phyloP scores from a whole-genome alignment of 1,140 invertebrate genomes.

The Ladona fulva region DNA sequence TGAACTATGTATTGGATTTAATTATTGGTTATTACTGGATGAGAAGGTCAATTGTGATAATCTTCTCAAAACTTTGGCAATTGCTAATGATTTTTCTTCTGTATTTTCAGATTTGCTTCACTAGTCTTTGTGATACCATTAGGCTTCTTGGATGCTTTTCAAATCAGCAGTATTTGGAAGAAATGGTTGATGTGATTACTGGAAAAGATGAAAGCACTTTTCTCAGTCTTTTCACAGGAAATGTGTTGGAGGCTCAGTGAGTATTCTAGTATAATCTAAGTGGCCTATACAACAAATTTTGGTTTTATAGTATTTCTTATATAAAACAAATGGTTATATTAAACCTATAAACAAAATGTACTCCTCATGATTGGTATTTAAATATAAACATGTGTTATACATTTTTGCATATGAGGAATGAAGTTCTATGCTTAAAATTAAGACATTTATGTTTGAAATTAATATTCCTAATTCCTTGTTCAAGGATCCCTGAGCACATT shows the following conservation, averaged over 20 bases:
- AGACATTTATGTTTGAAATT: too few species aligned
- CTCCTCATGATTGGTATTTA: too few species aligned
- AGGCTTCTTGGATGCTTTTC: constrained; percentile 85
- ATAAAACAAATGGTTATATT: neutral
- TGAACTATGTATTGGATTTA: too few species aligned
- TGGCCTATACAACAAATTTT: neutral
- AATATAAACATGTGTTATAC: too few species aligned
- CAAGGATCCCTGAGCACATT: constrained; percentile 50
- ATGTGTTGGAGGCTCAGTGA: constrained; percentile 50
- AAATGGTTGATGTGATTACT: constrained; percentile 39
- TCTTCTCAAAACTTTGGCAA: too few species aligned
- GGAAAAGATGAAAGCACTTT: constrained; percentile 36
- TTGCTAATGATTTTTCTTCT: too few species aligned
- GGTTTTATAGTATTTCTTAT: neutral
- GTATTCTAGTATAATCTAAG: constrained; percentile 10
- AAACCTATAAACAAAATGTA: too few species aligned
- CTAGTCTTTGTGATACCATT: constrained; percentile 85
- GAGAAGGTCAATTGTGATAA: too few species aligned
- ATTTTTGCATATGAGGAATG: too few species aligned
- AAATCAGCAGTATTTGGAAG: constrained; percentile 36
- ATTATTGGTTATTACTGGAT: too few species aligned
- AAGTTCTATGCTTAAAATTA: too few species aligned
- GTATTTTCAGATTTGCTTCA: constrained; percentile 66
- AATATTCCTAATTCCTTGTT: constrained; percentile 22
- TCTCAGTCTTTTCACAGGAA: constrained; percentile 63